Percentiles rank a stretch among this genome's conserved stretches.
phyloP scores from a whole-genome alignment of 2,888 invertebrate species.

The Scrobipalpa atriplicella region DNA sequence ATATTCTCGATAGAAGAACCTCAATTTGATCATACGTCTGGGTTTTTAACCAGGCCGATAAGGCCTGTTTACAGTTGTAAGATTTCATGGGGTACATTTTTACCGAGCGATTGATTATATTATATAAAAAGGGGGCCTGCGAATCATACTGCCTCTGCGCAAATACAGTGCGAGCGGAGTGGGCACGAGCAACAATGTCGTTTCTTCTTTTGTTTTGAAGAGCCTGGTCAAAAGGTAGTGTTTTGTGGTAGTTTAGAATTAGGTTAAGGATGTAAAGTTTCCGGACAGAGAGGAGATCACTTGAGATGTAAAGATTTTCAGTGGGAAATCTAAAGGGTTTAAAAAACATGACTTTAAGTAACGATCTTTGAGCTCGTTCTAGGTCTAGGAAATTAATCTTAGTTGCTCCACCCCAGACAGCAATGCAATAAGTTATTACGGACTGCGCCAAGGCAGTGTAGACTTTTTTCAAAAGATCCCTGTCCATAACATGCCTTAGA shows the following conservation, averaged over 20 bases:
- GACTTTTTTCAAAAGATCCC: background rate
- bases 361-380: background rate
- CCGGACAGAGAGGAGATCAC: slow-evolving; percentile 1
- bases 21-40: too few species aligned
- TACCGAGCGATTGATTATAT: too few species aligned
- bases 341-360: slow-evolving; percentile 1
- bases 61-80: too few species aligned
- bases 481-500: background rate
- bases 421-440: background rate
- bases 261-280: too few species aligned
- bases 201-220: background rate
- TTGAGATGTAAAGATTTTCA: background rate
- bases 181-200: background rate
- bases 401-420: background rate
- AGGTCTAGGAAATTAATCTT: background rate
- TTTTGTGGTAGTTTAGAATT: background rate
- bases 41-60: too few species aligned
- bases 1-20: too few species aligned
- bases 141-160: background rate
- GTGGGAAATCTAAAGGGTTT: slow-evolving; percentile 2
- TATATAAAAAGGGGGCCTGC: background rate
- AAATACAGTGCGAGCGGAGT: background rate
- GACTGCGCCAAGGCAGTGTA: background rate
- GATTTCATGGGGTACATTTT: too few species aligned
- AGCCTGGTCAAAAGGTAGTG: background rate